Percentiles rank a stretch among this genome's conserved stretches.
These are phyloP conservation scores for Oxygymnocypris stewartii DNA, from an alignment of 2,113 vertebrate genomes.

Conservation along the genomic window DNA sequence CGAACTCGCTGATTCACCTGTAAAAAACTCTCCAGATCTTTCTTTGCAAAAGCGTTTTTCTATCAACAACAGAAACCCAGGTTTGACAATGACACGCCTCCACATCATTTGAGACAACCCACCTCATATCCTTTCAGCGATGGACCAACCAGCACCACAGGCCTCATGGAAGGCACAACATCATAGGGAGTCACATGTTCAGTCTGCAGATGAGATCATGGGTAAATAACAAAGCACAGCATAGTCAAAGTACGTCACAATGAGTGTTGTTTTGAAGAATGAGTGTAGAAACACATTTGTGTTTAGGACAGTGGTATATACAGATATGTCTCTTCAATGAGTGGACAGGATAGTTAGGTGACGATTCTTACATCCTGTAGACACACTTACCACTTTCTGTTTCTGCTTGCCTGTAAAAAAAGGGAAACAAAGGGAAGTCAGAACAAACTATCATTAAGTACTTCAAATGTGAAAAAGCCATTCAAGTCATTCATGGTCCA, in stretches of 20 bases:
- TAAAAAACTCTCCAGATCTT: neutral
- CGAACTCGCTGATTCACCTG: neutral
- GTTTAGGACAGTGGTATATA: neutral
- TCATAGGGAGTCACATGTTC: slow-evolving; percentile 93
- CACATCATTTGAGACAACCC: slow-evolving; percentile 50
- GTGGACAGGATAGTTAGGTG: neutral
- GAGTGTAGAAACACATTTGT: neutral
- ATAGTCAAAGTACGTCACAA: neutral
- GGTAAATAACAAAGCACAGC: neutral
- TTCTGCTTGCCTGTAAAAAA: slow-evolving; percentile 96
- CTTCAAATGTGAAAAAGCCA: slow-evolving; percentile 33
- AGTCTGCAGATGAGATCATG: slow-evolving; percentile 72
- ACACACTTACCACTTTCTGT: slow-evolving; percentile 97
- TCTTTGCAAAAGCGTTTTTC: neutral
- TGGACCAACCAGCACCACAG: slow-evolving; percentile 92
- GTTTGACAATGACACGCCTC: neutral
- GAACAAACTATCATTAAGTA: slow-evolving; percentile 44
- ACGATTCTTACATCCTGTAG: neutral
- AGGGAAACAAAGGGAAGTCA: slow-evolving; percentile 70
- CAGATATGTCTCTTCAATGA: neutral
- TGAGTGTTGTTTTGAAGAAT: neutral
- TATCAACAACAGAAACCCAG: too few species aligned
- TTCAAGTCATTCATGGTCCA: slow-evolving; percentile 38
- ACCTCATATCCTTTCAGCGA: slow-evolving; percentile 97
- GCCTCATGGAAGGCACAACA: slow-evolving; percentile 96